A percentile compares a stretch with the other conserved stretches of the same genome.
Evolutionary conservation across 2,888 invertebrate genomes (phyloP).

Genomic region (Ectemnius continuus): DNA sequence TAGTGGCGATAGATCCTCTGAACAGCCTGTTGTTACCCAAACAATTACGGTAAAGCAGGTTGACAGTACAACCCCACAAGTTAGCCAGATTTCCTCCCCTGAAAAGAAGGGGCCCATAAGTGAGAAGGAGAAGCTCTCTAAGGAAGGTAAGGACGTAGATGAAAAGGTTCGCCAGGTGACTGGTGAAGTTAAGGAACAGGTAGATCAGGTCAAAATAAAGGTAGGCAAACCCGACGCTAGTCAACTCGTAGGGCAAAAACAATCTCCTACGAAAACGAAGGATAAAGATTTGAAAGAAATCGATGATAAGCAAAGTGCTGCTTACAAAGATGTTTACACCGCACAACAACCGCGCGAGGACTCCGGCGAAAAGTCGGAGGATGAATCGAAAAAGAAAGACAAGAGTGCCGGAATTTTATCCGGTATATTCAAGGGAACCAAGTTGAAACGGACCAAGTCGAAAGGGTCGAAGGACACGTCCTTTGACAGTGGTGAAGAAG

Average conservation of each 20-base stretch:
- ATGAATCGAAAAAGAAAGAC: conserved; percentile 65
- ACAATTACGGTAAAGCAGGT: conserved; percentile 62
- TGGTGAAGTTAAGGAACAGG: conserved; percentile 79
- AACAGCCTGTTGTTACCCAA: conserved; percentile 60
- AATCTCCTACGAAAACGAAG: conserved; percentile 4
- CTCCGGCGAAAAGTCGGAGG: conserved; percentile 45
- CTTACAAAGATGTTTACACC: conserved; percentile 69
- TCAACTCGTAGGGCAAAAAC: conserved; percentile 29
- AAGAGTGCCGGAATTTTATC: conserved; percentile 71
- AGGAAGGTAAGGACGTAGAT: conserved; percentile 80
- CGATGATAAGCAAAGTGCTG: conserved; percentile 57
- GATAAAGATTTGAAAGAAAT: conserved; percentile 12
- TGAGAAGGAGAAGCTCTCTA: conserved; percentile 80
- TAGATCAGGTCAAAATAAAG: conserved; percentile 75
- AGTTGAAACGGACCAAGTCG: conserved; percentile 68
- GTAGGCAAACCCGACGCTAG: conserved; percentile 27
- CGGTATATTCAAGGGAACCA: conserved; percentile 73
- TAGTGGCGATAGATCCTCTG: conserved; percentile 52
- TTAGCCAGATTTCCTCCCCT: conserved; percentile 18
- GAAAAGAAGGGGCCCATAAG: conserved; percentile 45
- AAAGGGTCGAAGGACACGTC: conserved; percentile 72
- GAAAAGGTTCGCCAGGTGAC: conserved; percentile 78
- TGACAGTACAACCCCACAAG: conserved; percentile 45
- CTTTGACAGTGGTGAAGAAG: conserved; percentile 74
- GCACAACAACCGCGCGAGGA: conserved; percentile 52